Evolutionary conservation across 2,888 invertebrate species (phyloP).

Genomic region (Lepidonotus clava): DNA sequence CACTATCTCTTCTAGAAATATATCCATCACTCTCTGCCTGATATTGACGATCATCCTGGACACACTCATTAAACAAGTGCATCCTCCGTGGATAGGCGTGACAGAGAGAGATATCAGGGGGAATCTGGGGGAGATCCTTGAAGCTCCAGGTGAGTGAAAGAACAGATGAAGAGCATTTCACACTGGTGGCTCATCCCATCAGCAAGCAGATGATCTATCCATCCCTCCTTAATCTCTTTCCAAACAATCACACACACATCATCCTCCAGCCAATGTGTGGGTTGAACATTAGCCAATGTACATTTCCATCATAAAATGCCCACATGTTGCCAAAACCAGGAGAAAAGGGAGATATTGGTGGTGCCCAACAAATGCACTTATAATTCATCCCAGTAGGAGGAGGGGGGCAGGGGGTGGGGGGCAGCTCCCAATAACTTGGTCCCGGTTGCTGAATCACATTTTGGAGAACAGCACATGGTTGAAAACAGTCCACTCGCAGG

Average conservation of each 20-base stretch:
- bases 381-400: neutral
- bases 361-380: neutral
- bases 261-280: neutral
- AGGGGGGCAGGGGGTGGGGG: neutral
- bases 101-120: no score
- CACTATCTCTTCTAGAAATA: neutral
- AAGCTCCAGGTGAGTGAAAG: neutral
- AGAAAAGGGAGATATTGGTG: neutral
- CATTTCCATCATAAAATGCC: slow-evolving; percentile 17
- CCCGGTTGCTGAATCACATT: slow-evolving; percentile 42
- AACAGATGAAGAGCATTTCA: neutral
- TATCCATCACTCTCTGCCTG: neutral
- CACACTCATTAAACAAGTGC: no score
- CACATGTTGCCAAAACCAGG: neutral
- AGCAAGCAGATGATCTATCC: neutral
- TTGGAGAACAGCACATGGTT: slow-evolving; percentile 12
- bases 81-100: no score
- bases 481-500: slow-evolving; percentile 5
- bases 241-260: neutral
- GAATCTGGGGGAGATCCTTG: no score
- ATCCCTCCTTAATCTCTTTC: neutral
- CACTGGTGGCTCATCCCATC: slow-evolving; percentile 16
- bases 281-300: slow-evolving; percentile 27
- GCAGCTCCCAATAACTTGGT: slow-evolving; percentile 19
- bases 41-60: no score